These are phyloP conservation scores for Allobates femoralis DNA, from an alignment of 2,797 vertebrate genomes.

Conservation along the genomic window DNA sequence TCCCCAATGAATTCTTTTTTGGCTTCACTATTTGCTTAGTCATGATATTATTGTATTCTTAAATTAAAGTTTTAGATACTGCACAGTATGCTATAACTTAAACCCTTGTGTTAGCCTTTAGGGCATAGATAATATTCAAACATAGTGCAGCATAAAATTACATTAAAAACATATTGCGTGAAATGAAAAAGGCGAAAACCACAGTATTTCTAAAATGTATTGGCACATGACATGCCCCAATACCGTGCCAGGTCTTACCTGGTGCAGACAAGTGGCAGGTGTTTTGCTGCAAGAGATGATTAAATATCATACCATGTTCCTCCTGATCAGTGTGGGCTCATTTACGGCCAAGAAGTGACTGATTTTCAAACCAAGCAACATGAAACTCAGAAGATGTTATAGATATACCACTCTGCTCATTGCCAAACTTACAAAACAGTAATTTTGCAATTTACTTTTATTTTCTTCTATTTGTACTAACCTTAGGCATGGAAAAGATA, in stretches of 20 bases:
- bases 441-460: not conserved
- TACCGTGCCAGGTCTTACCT: conserved; percentile 1
- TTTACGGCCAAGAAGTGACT: not conserved
- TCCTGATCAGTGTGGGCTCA: not conserved
- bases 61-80: not conserved
- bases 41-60: too few relatives aligned
- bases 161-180: not conserved
- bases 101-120: not conserved
- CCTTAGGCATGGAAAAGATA: not conserved
- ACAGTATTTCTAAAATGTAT: not conserved
- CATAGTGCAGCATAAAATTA: not conserved
- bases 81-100: not conserved
- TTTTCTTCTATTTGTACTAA: not conserved
- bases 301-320: conserved; percentile 6
- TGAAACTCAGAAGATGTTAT: not conserved
- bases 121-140: not conserved
- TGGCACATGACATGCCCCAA: not conserved
- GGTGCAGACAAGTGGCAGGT: conserved; percentile 3
- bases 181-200: not conserved
- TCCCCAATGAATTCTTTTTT: too few relatives aligned
- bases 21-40: too few relatives aligned
- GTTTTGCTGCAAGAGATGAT: conserved; percentile 21
- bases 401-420: not conserved
- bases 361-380: conserved; percentile 6
- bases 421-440: not conserved